A percentile compares a stretch with the other conserved stretches of the same genome.
Conservation (phyloP, 2,888 invertebrate species). For the Eustalomyia histrio region DNA sequence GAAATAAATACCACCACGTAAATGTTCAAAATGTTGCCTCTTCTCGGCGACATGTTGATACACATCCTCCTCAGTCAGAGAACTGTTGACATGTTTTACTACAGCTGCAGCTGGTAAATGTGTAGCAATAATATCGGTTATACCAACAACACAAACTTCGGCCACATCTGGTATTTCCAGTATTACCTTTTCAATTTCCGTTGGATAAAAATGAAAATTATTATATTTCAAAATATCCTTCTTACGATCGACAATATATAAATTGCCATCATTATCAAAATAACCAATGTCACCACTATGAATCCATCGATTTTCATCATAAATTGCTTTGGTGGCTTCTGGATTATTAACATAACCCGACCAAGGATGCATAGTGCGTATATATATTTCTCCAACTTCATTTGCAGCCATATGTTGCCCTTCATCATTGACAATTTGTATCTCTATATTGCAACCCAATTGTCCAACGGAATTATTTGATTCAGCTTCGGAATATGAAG, state of each 20-base stretch:
- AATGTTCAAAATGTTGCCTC: constrained; percentile 68
- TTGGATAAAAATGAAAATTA: constrained; percentile 73
- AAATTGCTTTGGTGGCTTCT: constrained; percentile 69
- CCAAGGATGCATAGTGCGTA: constrained; percentile 69
- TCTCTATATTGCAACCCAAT: constrained; percentile 42
- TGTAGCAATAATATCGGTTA: constrained; percentile 70
- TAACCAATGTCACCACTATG: constrained; percentile 77
- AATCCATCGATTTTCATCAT: constrained; percentile 74
- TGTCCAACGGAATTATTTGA: constrained; percentile 63
- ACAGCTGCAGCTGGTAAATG: constrained; percentile 74
- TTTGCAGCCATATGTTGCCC: constrained; percentile 57
- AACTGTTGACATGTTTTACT: constrained; percentile 64
- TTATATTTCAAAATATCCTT: constrained; percentile 77
- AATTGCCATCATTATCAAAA: constrained; percentile 74
- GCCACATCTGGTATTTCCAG: constrained; percentile 69
- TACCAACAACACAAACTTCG: constrained; percentile 74
- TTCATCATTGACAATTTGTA: constrained; percentile 66
- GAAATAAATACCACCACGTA: constrained; percentile 69
- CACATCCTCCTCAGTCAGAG: constrained; percentile 59
- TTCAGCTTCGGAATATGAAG: constrained; percentile 27
- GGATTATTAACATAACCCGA: constrained; percentile 74
- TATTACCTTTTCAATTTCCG: constrained; percentile 74
- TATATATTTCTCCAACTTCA: constrained; percentile 73
- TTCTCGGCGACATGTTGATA: constrained; percentile 66
- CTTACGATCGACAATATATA: constrained; percentile 74